These are phyloP conservation scores for Chamaetylas fuelleborni DNA, from an alignment of 2,113 vertebrate species.

Conservation along the genomic window DNA sequence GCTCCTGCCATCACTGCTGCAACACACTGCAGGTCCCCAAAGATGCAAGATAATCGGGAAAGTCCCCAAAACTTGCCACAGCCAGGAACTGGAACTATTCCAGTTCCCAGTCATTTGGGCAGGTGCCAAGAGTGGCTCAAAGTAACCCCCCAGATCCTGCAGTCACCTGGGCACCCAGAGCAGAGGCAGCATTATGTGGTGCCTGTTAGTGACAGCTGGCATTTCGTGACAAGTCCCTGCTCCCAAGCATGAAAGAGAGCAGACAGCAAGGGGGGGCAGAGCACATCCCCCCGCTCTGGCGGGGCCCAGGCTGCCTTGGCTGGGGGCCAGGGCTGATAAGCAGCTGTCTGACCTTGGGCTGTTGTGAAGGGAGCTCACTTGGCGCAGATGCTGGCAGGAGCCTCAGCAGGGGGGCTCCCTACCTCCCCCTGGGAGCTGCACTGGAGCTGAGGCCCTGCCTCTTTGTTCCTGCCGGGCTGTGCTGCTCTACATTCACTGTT, in stretches of 20 bases:
- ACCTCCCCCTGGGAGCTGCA: background rate
- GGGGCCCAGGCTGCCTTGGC: background rate
- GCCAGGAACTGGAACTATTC: background rate
- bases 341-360: slow-evolving; percentile 26
- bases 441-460: background rate
- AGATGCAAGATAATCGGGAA: background rate
- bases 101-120: rapidly evolving
- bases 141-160: background rate
- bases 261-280: background rate
- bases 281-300: rapidly evolving
- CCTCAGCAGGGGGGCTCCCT: background rate
- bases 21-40: background rate
- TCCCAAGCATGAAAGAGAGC: background rate
- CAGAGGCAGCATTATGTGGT: rapidly evolving
- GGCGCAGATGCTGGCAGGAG: background rate
- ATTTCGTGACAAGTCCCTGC: background rate
- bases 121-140: background rate
- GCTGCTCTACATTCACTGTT: background rate
- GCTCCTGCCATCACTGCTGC: background rate
- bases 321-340: slow-evolving; percentile 2
- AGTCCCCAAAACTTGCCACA: background rate
- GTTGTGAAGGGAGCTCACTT: background rate
- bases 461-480: background rate
- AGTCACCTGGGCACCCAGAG: background rate
- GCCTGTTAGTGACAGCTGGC: background rate